Evolutionary conservation across 1,140 invertebrate genomes (phyloP).

Genomic region (Zelostemma sp.): DNA sequence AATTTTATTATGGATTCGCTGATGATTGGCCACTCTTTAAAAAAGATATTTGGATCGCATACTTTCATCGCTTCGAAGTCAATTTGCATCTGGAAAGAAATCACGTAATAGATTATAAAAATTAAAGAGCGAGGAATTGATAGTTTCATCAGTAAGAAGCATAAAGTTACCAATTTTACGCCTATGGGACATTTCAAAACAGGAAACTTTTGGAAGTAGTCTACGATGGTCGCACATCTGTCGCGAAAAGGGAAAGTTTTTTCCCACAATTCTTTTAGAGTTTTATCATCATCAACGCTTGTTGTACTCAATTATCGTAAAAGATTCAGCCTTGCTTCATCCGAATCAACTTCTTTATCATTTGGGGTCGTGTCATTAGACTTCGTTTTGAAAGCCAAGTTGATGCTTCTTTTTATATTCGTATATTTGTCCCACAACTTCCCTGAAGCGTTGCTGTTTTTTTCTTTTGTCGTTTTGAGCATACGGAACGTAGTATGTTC

Average conservation of each 20-base stretch:
- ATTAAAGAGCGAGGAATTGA: too few relatives aligned
- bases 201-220: conserved; percentile 15
- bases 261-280: conserved; percentile 12
- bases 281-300: conserved; percentile 14
- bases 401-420: conserved; percentile 5
- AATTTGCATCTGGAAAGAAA: too few relatives aligned
- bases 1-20: too few relatives aligned
- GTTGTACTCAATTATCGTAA: background rate
- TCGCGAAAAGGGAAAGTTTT: conserved; percentile 1
- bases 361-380: background rate
- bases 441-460: conserved; percentile 3
- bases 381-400: background rate
- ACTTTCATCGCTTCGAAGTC: too few relatives aligned
- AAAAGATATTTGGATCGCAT: too few relatives aligned
- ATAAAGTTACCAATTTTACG: conserved; percentile 12
- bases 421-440: conserved; percentile 18
- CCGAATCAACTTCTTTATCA: background rate
- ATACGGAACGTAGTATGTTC: conserved; percentile 18
- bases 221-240: too few relatives aligned
- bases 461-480: background rate
- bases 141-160: too few relatives aligned
- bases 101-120: background rate
- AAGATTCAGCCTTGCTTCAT: background rate
- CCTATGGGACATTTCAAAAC: conserved; percentile 5
- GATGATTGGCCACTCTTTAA: too few relatives aligned